phyloP scores from a whole-genome alignment of 2,113 vertebrate genomes.

The Numida meleagris region DNA sequence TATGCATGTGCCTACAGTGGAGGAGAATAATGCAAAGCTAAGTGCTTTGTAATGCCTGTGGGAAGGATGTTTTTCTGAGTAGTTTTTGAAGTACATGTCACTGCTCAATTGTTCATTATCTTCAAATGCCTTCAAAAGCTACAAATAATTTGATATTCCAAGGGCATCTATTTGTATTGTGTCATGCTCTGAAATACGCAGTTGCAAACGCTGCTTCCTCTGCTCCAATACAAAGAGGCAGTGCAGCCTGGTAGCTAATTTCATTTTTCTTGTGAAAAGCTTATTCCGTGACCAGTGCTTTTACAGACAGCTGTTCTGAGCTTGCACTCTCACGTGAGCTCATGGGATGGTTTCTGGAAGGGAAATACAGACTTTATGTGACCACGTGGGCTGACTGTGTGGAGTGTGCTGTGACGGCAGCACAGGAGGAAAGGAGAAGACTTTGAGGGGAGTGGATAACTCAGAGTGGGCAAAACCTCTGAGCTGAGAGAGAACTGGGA shows the following conservation, averaged over 20 bases:
- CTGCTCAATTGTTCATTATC: slow-evolving; percentile 36
- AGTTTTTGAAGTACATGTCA: background rate
- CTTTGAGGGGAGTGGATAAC: background rate
- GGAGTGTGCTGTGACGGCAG: background rate
- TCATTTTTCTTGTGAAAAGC: background rate
- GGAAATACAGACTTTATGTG: fast-evolving
- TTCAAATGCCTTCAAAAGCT: slow-evolving; percentile 3
- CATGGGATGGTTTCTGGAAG: background rate
- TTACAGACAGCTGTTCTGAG: background rate
- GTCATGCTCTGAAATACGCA: background rate
- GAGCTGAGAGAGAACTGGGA: background rate
- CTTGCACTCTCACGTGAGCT: fast-evolving
- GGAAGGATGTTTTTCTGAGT: background rate
- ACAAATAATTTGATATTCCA: background rate
- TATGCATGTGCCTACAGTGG: background rate
- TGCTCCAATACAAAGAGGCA: background rate
- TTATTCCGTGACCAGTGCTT: fast-evolving
- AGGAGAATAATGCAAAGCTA: background rate
- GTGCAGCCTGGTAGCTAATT: background rate
- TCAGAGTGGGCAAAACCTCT: fast-evolving
- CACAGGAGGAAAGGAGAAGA: background rate
- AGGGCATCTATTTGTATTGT: background rate
- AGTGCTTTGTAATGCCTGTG: background rate
- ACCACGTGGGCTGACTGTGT: fast-evolving
- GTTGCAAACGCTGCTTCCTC: background rate